Percentiles rank a stretch among this genome's conserved stretches.
These are phyloP conservation scores for Acropora yongei DNA, from an alignment of 64 coral and sea anemone genomes.

Conservation along the genomic window DNA sequence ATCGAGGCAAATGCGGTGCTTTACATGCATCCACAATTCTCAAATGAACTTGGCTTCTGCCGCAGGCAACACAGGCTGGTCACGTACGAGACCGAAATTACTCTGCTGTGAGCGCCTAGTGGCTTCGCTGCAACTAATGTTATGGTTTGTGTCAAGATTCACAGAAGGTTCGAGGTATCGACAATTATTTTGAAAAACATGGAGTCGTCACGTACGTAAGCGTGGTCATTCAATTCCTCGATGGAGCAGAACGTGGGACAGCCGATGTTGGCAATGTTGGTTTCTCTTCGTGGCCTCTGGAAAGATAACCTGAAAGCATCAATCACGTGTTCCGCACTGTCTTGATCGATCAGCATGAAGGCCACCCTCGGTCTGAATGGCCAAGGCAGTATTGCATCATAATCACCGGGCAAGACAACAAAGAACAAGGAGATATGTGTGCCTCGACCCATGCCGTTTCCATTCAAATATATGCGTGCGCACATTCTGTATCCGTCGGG, in stretches of 20 bases:
- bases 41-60: too few relatives aligned
- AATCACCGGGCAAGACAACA: conserved; percentile 76
- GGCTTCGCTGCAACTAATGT: too few relatives aligned
- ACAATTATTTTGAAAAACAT: conserved; percentile 83
- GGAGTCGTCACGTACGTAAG: conserved; percentile 69
- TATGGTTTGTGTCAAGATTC: too few relatives aligned
- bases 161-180: neutral
- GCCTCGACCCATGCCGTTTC: conserved; percentile 72
- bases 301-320: conserved; percentile 76
- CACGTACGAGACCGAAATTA: too few relatives aligned
- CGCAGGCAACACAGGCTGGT: too few relatives aligned
- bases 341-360: conserved; percentile 73
- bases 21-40: too few relatives aligned
- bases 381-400: conserved; percentile 77
- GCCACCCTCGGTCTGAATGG: conserved; percentile 79
- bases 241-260: conserved; percentile 83
- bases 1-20: too few relatives aligned
- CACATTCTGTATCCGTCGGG: conserved; percentile 78
- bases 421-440: conserved; percentile 73
- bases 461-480: conserved; percentile 65
- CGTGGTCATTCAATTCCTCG: conserved; percentile 30
- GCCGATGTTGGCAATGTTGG: conserved; percentile 77
- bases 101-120: too few relatives aligned
- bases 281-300: conserved; percentile 70
- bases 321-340: conserved; percentile 29